Conservation (phyloP, 2,888 invertebrate species). For the Tetragonula carbonaria region DNA sequence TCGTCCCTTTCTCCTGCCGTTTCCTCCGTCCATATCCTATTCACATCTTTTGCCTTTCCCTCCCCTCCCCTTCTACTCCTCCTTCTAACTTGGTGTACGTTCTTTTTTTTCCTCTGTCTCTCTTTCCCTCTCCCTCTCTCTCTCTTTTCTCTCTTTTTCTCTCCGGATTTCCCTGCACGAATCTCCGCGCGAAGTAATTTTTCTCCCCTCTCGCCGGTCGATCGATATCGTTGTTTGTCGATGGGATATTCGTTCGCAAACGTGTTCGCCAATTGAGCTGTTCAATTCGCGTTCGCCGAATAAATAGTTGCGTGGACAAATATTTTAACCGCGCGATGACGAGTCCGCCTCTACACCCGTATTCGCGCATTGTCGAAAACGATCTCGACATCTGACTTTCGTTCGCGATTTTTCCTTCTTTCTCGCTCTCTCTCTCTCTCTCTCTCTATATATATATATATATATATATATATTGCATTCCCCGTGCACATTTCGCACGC, state of each 20-base stretch:
- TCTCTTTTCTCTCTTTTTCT: neutral
- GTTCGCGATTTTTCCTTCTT: neutral
- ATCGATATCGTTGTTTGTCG: slow-evolving; percentile 31
- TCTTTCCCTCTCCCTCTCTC: neutral
- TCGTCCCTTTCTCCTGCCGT: neutral
- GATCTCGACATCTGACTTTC: slow-evolving; percentile 37
- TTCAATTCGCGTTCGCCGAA: slow-evolving; percentile 43
- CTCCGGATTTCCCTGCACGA: neutral
- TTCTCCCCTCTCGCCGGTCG: neutral
- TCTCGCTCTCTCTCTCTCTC: neutral
- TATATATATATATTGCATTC: too few species aligned
- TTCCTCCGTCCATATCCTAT: neutral
- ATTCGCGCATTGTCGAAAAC: slow-evolving; percentile 31
- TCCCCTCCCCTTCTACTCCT: too few species aligned
- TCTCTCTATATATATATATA: too few species aligned
- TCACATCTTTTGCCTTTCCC: neutral
- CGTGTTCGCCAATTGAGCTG: slow-evolving; percentile 33
- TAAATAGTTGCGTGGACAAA: slow-evolving; percentile 48
- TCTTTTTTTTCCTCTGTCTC: neutral
- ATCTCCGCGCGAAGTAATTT: slow-evolving; percentile 13
- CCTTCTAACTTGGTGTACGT: neutral
- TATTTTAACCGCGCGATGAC: slow-evolving; percentile 38
- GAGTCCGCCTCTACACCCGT: neutral
- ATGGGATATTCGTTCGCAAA: slow-evolving; percentile 29
- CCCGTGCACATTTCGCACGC: slow-evolving; percentile 2